Conservation (phyloP, 1,140 invertebrate genomes). For the Laupala kohalensis region DNA sequence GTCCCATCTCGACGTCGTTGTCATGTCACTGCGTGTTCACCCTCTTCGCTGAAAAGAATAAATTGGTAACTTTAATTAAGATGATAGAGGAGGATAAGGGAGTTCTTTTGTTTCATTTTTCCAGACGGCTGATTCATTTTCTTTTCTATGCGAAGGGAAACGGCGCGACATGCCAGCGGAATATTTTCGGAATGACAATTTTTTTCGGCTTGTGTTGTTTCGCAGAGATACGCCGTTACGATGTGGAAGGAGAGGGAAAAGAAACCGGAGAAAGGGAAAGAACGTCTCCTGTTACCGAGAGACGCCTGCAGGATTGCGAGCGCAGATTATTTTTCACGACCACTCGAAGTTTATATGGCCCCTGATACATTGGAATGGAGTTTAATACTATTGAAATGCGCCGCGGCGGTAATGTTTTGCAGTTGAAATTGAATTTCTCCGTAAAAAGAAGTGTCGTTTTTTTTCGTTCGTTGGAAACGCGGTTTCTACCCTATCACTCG, state of each 20-base stretch:
- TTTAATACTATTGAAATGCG: background rate
- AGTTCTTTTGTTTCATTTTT: slow-evolving; percentile 13
- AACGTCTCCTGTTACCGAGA: background rate
- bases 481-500: too few relatives aligned
- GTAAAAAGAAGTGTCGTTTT: background rate
- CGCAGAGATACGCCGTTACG: background rate
- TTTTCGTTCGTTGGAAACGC: too few relatives aligned
- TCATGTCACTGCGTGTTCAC: background rate
- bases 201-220: background rate
- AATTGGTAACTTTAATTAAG: slow-evolving; percentile 16
- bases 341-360: background rate
- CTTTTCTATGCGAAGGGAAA: background rate
- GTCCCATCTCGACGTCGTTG: background rate
- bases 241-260: background rate
- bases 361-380: background rate
- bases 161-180: background rate
- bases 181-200: background rate
- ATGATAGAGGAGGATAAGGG: slow-evolving; percentile 14
- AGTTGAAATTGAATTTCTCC: background rate
- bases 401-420: background rate
- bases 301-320: background rate
- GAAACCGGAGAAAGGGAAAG: background rate
- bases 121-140: slow-evolving; percentile 9
- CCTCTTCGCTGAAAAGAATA: slow-evolving; percentile 10
- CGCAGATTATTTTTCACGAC: background rate